phyloP scores from a whole-genome alignment of 2,888 invertebrate genomes.

The Agriotes lineatus region DNA sequence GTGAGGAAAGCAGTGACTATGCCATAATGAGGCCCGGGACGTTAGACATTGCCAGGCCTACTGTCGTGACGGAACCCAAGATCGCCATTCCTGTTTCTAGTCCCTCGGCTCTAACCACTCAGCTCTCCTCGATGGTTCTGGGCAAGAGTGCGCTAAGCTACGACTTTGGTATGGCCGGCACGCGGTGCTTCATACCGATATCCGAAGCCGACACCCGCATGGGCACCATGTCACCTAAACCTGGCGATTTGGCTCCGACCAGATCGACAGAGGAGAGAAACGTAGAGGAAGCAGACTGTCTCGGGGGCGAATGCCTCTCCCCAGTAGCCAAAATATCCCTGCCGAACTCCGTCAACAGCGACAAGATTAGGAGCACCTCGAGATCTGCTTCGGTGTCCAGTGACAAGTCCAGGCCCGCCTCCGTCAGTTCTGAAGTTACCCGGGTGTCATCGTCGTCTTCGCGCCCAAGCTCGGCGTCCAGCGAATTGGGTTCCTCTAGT shows the following conservation, averaged over 20 bases:
- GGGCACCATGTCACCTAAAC: conserved; percentile 42
- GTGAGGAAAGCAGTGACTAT: conserved; percentile 40
- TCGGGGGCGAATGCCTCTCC: conserved; percentile 47
- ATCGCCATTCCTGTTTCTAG: conserved; percentile 44
- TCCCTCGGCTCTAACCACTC: conserved; percentile 55
- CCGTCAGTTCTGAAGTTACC: conserved; percentile 51
- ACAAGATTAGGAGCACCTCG: conserved; percentile 52
- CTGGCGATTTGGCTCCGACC: conserved; percentile 47
- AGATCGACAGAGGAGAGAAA: conserved; percentile 36
- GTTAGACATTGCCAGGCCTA: conserved; percentile 39
- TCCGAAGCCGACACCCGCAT: conserved; percentile 41
- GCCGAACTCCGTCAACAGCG: conserved; percentile 63
- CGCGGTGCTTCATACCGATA: conserved; percentile 49
- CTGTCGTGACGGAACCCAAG: conserved; percentile 49
- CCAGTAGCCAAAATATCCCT: conserved; percentile 57
- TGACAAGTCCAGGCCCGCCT: conserved; percentile 52
- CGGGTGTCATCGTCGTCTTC: conserved; percentile 57
- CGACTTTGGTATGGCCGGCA: conserved; percentile 21
- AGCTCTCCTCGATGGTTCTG: conserved; percentile 50
- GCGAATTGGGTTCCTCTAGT: conserved; percentile 61
- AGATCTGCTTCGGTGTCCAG: conserved; percentile 42
- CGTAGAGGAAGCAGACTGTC: not conserved
- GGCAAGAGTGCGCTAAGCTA: conserved; percentile 29
- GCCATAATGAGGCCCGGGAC: conserved; percentile 47
- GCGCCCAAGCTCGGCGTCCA: conserved; percentile 62